Base-by-base conservation (phyloP, 2,797 vertebrate species). In the Arvicola amphibius region DNA sequence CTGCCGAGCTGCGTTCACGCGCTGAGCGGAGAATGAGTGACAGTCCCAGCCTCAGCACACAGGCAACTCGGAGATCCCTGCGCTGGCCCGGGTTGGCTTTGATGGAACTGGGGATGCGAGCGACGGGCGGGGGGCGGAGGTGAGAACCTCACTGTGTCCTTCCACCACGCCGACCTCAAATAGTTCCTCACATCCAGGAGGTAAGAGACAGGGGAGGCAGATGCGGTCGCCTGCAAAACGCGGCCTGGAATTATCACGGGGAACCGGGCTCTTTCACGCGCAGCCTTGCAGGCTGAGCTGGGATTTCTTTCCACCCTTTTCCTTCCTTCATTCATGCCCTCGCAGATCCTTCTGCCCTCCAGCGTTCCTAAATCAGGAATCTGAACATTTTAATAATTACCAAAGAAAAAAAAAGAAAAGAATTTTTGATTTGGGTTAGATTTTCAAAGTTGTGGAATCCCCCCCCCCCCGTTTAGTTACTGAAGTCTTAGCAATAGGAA, bases 1-100 rank as follows among this genome's bases (percentile, higher is more conserved):
- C 98, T 98, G 96, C 98, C 97, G 98, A 97, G 98, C 98, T 98
- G 99, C 98, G 98, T 98, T 98, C 98, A 98, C 97, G 96, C 97
- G 98, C 99, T 96, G 98, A 98, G 97, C 98, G 91, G 97, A 99
- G 98, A 99, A 99, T 99, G 99, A 99, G 98, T 99, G 99, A 99
- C 99, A 99, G 99, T 98, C 98, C 96, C 97, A 96, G 98, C 99
- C 99, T 99, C 97, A 99, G 99, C 99, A 99, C 99, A 97, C 98
- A 97, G 97, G 97, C 98, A 96, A 97, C 96, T 92, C 98, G 67
- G 94, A 98, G 98, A 99, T 99, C 99, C 99, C 99, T 99, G 98
- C 99, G 99, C 99, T 97, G 97, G 97, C 98, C 98, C 67, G 89
- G 96, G 77, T 91, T 80, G 40, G 96, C 97, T 94, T 97, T 96